phyloP scores from a whole-genome alignment of 2,888 invertebrate genomes.

The Phasia obesa region DNA sequence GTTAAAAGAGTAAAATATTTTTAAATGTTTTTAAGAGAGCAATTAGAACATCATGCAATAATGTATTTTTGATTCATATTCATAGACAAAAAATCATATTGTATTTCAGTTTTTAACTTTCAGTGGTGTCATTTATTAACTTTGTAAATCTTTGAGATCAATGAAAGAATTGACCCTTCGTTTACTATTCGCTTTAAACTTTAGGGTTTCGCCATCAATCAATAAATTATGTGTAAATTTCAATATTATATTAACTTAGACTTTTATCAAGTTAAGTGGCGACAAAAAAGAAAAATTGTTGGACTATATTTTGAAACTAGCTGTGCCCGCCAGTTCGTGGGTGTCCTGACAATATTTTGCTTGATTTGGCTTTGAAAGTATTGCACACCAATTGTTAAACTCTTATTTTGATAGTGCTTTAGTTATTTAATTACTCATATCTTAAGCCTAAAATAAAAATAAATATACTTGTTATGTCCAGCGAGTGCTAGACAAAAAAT shows the following conservation, averaged over 20 bases:
- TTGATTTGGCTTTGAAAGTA: no score
- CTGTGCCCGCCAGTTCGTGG: no score
- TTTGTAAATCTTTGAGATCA: conserved; percentile 57
- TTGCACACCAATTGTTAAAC: no score
- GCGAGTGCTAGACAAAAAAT: no score
- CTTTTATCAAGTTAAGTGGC: background rate
- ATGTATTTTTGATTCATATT: conserved; percentile 22
- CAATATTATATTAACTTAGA: conserved; percentile 3
- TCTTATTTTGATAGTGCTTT: no score
- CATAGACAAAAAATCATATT: conserved; percentile 8
- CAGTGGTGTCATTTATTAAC: conserved; percentile 65
- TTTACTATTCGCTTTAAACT: conserved; percentile 8
- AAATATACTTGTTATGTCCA: no score
- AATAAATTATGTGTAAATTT: conserved; percentile 36
- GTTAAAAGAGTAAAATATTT: conserved; percentile 18
- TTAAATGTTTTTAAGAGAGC: conserved; percentile 23
- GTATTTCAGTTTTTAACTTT: conserved; percentile 23
- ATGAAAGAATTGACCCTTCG: conserved; percentile 54
- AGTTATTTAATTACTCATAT: no score
- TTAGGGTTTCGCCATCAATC: conserved; percentile 44
- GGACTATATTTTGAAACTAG: no score
- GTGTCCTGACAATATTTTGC: no score
- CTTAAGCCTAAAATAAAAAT: no score
- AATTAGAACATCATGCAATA: background rate
- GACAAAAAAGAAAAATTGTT: no score